A percentile compares a stretch with the other conserved stretches of the same genome.
Evolutionary conservation across 1,140 invertebrate genomes (phyloP).

Genomic region (Parasteatoda tepidariorum): DNA sequence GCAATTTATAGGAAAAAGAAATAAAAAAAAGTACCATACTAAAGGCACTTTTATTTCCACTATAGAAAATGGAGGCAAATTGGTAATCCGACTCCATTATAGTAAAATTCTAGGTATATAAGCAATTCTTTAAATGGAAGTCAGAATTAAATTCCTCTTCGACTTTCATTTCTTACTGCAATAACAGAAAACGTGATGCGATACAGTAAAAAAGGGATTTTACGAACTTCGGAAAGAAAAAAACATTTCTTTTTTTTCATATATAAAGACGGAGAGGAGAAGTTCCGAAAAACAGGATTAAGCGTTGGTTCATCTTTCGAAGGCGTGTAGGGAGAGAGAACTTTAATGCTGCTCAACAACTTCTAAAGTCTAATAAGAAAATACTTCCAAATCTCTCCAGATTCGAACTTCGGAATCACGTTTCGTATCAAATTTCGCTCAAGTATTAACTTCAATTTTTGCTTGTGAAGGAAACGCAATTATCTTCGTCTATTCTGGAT

Average conservation of each 20-base stretch:
- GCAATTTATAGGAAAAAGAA: not conserved
- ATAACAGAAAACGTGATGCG: constrained; percentile 11
- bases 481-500: not conserved
- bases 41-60: too few species aligned
- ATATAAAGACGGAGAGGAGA: constrained; percentile 2
- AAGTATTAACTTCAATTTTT: not conserved
- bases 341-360: constrained; percentile 49
- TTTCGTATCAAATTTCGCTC: too few species aligned
- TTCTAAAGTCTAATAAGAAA: too few species aligned
- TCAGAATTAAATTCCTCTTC: not conserved
- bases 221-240: constrained; percentile 13
- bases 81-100: not conserved
- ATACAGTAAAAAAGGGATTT: constrained; percentile 38
- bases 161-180: not conserved
- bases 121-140: not conserved
- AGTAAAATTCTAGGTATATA: not conserved
- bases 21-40: not conserved
- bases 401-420: constrained; percentile 21
- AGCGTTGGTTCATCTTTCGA: constrained; percentile 22
- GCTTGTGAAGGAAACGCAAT: not conserved
- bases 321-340: constrained; percentile 5
- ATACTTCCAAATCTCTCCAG: not conserved
- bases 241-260: constrained; percentile 19
- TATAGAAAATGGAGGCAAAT: not conserved
- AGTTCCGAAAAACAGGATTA: constrained; percentile 42